Base-by-base conservation (phyloP, 37 sponge, comb jelly and placozoan genomes). In the Diacarnus erythraeanus region DNA sequence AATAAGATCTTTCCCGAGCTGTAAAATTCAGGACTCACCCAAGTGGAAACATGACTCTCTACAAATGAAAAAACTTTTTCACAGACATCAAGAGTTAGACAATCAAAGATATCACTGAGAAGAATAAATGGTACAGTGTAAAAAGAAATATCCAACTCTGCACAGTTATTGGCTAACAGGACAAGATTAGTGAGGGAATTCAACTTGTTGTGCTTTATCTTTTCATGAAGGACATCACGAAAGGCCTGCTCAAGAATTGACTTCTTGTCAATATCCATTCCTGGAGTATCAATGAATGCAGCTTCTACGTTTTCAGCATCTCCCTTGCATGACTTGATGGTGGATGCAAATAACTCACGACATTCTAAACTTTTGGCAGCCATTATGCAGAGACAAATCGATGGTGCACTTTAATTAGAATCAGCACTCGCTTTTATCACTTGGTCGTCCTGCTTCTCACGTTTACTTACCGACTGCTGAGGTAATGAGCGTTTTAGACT, bases 71-170 rank as follows among this genome's bases (percentile, higher is more conserved):
- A 97, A 31, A 94, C 59, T 1, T 84, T 23, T 68, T 94, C 90
- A 41, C 97, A 97, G 15, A 71, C 31, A 26, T 94, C 92, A 2
- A 97, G 81, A 0, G 94, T 94, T 20, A 94, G 72, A 47, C 92
- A 91, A 56, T 97, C 97, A 5, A 95, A 79, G 12, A 83, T 82
- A 77, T 97, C 97, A 22, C 84, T 69, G 68, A 97, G 89, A 35
- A 97, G 87, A 64, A 91, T 86, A 77, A 97, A 97, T 8, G 97
- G 97, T 2, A 91, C 66, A n/a, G 90, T 76, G 67, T 84, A 66
- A n/a, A 60, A 72, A 35, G 83, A 89, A 9, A 93, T 76, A 26
- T 67, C 78, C 26, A 44, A 35, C 57, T 86, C 71, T 5, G 90
- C 89, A 57, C 84, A 63, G 18, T 44, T 34, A 30, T 77, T 83